phyloP scores from a whole-genome alignment of 2,888 invertebrate genomes.

The Stenodema calcarata region DNA sequence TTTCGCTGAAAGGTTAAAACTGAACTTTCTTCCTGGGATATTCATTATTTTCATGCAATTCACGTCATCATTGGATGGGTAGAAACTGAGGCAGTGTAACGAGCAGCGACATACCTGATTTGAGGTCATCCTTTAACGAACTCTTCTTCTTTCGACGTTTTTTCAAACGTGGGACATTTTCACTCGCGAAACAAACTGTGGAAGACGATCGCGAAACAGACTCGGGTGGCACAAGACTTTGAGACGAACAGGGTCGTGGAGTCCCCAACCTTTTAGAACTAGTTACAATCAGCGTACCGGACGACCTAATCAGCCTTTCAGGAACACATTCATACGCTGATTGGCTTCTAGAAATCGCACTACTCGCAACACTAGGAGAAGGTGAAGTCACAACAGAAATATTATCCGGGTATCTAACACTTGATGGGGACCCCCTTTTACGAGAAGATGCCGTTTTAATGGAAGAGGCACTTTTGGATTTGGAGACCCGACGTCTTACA shows the following conservation, averaged over 20 bases:
- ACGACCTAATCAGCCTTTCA: background rate
- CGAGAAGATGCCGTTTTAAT: background rate
- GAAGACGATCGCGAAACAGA: background rate
- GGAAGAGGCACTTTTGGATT: slow-evolving; percentile 12
- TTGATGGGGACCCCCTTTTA: background rate
- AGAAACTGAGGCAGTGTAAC: no score
- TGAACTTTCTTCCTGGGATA: no score
- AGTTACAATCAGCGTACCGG: slow-evolving; percentile 16
- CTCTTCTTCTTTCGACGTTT: slow-evolving; percentile 10
- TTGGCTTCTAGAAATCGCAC: background rate
- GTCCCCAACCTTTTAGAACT: background rate
- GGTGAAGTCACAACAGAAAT: background rate
- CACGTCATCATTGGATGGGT: no score
- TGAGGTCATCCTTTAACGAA: background rate
- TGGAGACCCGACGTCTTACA: background rate
- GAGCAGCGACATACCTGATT: background rate
- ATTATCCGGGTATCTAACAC: background rate
- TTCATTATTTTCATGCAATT: no score
- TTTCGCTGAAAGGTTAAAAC: no score
- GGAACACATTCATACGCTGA: background rate
- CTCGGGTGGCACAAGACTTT: background rate
- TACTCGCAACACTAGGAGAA: background rate
- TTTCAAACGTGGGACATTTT: background rate
- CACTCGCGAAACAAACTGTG: background rate
- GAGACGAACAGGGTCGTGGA: background rate